Evolutionary conservation across 2,888 invertebrate species (phyloP).

Genomic region (Plemyria rubiginata): DNA sequence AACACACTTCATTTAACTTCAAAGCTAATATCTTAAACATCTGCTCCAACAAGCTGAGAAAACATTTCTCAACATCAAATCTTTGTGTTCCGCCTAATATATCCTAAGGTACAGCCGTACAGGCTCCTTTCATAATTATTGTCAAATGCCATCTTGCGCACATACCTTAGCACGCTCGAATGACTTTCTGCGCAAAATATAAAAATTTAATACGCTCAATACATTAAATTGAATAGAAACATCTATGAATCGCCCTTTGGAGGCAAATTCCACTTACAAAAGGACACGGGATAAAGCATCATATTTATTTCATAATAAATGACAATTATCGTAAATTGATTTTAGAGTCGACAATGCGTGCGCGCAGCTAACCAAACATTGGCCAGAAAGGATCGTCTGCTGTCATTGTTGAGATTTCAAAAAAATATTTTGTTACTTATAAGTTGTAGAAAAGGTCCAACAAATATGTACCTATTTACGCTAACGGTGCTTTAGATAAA

Average conservation of each 20-base stretch:
- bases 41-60: conserved; percentile 78
- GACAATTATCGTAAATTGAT: conserved; percentile 85
- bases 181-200: conserved; percentile 74
- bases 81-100: conserved; percentile 77
- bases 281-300: conserved; percentile 72
- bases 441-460: conserved; percentile 63
- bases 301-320: conserved; percentile 85
- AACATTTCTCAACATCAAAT: conserved; percentile 71
- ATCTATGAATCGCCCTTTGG: conserved; percentile 59
- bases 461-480: conserved; percentile 68
- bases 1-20: conserved; percentile 53
- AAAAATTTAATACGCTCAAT: conserved; percentile 73
- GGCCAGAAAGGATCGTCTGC: conserved; percentile 83
- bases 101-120: conserved; percentile 62
- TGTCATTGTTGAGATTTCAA: conserved; percentile 72
- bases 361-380: conserved; percentile 88
- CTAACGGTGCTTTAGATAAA: conserved; percentile 50
- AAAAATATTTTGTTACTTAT: conserved; percentile 56
- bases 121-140: conserved; percentile 74
- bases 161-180: conserved; percentile 59
- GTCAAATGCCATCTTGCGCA: conserved; percentile 71
- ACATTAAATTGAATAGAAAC: conserved; percentile 59
- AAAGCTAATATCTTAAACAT: conserved; percentile 59
- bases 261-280: conserved; percentile 61
- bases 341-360: conserved; percentile 74